These are phyloP conservation scores for Apogon talboti DNA, from an alignment of 2,797 vertebrate species.

Conservation along the genomic window DNA sequence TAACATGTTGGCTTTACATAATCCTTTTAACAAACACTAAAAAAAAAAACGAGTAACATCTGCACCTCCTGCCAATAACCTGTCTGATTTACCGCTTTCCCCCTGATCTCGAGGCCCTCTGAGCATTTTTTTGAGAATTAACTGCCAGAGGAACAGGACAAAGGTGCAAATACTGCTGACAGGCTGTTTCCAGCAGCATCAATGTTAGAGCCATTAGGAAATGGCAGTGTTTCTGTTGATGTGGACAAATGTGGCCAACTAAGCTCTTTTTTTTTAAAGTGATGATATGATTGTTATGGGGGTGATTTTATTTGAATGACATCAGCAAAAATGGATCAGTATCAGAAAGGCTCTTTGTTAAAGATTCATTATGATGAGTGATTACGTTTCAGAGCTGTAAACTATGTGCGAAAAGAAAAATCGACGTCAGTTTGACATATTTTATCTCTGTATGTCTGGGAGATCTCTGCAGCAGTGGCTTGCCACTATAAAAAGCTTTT, in stretches of 20 bases:
- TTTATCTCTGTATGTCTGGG: no score
- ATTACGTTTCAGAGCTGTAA: conserved; percentile 12
- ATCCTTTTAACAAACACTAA: conserved; percentile 1
- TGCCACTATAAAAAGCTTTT: no score
- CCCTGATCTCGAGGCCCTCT: not conserved
- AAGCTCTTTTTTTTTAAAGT: conserved; percentile 41
- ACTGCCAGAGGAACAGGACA: conserved; percentile 30
- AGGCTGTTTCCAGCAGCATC: conserved; percentile 34
- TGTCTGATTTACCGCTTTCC: conserved; percentile 26
- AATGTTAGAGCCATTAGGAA: conserved; percentile 52
- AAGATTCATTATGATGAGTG: conserved; percentile 11
- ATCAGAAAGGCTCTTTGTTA: conserved; percentile 15
- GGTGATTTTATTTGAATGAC: conserved; percentile 36
- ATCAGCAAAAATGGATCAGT: conserved; percentile 22
- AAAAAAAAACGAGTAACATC: conserved; percentile 1
- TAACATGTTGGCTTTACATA: conserved; percentile 4
- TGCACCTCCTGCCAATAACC: conserved; percentile 32
- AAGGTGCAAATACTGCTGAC: conserved; percentile 51
- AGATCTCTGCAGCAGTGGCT: no score
- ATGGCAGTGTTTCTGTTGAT: conserved; percentile 38
- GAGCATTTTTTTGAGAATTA: conserved; percentile 43
- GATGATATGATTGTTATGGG: conserved; percentile 37
- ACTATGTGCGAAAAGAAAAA: no score
- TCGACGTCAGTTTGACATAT: no score
- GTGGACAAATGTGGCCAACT: conserved; percentile 44